Base-by-base conservation (phyloP, 2,113 vertebrate species). In the Chitala chitala region DNA sequence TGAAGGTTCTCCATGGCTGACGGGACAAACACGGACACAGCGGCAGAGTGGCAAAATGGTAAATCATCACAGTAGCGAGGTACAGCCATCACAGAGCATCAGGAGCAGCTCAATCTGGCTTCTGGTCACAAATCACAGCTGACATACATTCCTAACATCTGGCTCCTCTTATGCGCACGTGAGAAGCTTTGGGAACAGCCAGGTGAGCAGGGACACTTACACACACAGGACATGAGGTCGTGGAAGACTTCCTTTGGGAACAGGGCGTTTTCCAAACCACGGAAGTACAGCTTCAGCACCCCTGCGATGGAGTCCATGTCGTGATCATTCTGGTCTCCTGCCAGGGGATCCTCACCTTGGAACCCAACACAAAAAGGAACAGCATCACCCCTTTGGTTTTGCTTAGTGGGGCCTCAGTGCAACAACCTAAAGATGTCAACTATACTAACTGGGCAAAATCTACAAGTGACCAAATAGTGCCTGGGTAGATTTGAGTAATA, bases 231-330 rank as follows among this genome's bases (percentile, higher is more conserved):
- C 80, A 98, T 94, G 78, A 99, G 90, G 78, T 99, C 96, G 76
- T 96, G 95, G 83, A 99, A 99, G 89, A 98, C 94, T 86, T 99
- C 97, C 88, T 96, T 98, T 10, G 97, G 97, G 84, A 99, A 98
- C 33, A 99, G 94, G 4, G 96, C 94, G 5, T 94, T 92, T 73
- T 96, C 94, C 82, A 98, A 71, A 0, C 96, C 97, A 84, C 97
- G 89, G 75, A 99, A 99, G 77, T 99, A 95, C 61, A 99, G 95
- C 82, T 99, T 99, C 61, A 98, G 90, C 38, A 99, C 97, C 0
- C 97, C 94, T 29, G 97, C 97, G 75, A 99, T 98, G 65, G 97
- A 99, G 84, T 99, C 96, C 93, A 98, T 95, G 87, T 98, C 97
- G 1, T 98, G 96, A 86, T 98, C 96, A 1, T 99, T 98, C 87